Evolutionary conservation across 2,113 vertebrate species (phyloP).

Genomic region (Coreoperca whiteheadi): DNA sequence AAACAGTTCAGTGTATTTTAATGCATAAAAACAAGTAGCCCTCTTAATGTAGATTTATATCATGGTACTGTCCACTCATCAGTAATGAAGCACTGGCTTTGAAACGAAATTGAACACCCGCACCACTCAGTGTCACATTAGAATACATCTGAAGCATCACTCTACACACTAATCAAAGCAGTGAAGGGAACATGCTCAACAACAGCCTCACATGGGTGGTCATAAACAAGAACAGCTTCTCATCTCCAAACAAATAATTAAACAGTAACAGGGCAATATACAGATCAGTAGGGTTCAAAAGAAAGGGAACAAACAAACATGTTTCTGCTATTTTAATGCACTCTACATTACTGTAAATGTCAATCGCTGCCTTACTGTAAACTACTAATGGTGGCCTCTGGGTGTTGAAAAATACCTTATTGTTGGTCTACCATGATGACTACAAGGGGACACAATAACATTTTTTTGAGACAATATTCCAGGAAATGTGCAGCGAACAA

Average conservation of each 20-base stretch:
- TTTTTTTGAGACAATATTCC: constrained; percentile 28
- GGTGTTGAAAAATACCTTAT: constrained; percentile 12
- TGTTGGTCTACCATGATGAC: constrained; percentile 13
- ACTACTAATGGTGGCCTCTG: constrained; percentile 10
- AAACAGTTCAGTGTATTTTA: constrained; percentile 2
- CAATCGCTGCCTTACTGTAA: constrained; percentile 4
- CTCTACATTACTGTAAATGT: constrained; percentile 12
- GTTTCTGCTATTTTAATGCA: neutral
- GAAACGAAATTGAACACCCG: neutral
- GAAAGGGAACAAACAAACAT: constrained; percentile 1
- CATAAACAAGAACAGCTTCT: constrained; percentile 26
- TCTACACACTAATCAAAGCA: constrained; percentile 7
- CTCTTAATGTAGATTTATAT: neutral
- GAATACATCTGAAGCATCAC: constrained; percentile 23
- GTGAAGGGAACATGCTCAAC: constrained; percentile 5
- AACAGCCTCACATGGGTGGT: neutral
- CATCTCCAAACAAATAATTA: neutral
- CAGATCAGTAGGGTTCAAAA: constrained; percentile 10
- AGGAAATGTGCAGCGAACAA: constrained; percentile 37
- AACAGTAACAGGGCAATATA: neutral
- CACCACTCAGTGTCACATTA: neutral
- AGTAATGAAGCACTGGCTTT: constrained; percentile 1
- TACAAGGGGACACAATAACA: constrained; percentile 14
- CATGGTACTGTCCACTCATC: neutral
- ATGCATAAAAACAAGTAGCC: neutral